Evolutionary conservation across 2,113 vertebrate genomes (phyloP).

Genomic region (Thamnophis sirtalis): DNA sequence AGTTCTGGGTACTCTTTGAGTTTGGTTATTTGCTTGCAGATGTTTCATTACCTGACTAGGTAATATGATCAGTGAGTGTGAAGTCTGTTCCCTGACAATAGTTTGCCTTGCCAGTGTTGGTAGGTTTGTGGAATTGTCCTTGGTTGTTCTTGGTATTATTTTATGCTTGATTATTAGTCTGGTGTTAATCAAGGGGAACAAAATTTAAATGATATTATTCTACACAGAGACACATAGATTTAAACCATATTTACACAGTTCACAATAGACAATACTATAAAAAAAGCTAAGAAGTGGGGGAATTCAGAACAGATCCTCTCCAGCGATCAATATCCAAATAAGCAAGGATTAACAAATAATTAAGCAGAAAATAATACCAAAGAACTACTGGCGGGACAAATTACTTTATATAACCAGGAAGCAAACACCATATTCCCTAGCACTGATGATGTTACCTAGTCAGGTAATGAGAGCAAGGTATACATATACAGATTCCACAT

Average conservation of each 20-base stretch:
- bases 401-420: not conserved
- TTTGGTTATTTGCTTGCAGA: not conserved
- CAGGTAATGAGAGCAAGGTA: not conserved
- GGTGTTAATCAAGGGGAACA: not conserved
- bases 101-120: not conserved
- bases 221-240: not conserved
- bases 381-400: not conserved
- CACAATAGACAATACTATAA: not conserved
- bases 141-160: not conserved
- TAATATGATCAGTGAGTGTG: not conserved
- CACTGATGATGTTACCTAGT: not conserved
- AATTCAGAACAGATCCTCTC: not conserved
- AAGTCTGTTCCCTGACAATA: not conserved
- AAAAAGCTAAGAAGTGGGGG: not conserved
- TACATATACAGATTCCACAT: not conserved
- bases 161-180: not conserved
- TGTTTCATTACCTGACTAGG: not conserved
- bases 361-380: not conserved
- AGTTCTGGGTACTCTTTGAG: not conserved
- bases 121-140: not conserved
- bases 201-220: not conserved
- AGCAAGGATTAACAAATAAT: not conserved
- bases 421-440: not conserved
- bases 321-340: not conserved
- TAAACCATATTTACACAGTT: not conserved